phyloP scores from a whole-genome alignment of 2,888 invertebrate species.

The Gortyna flavago region DNA sequence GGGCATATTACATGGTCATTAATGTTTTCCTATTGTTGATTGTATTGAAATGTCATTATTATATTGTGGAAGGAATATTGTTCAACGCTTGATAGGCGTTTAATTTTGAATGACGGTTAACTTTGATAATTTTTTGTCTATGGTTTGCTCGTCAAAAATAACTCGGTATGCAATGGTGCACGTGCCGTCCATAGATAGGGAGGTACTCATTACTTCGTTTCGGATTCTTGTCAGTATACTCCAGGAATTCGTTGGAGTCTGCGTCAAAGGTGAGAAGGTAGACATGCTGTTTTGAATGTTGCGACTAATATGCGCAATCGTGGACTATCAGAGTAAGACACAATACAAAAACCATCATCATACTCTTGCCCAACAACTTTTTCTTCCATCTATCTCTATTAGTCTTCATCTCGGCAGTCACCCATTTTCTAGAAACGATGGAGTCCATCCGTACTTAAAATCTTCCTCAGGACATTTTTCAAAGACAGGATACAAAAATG shows the following conservation, averaged over 20 bases:
- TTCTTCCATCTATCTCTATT: too few species aligned
- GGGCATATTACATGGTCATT: conserved; percentile 77
- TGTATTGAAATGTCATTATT: conserved; percentile 62
- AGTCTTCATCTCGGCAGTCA: background rate
- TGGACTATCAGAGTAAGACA: background rate
- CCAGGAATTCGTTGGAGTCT: background rate
- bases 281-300: background rate
- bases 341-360: background rate
- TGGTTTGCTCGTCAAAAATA: conserved; percentile 10
- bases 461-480: background rate
- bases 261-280: background rate
- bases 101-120: conserved; percentile 37
- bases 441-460: background rate
- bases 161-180: background rate
- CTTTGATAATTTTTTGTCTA: conserved; percentile 42
- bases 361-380: background rate
- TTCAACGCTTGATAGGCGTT: conserved; percentile 49
- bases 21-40: conserved; percentile 70
- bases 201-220: background rate
- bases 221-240: background rate
- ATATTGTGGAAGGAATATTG: conserved; percentile 43
- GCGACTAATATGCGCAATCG: background rate
- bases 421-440: too few species aligned
- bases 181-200: background rate
- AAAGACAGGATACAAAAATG: background rate